Evolutionary conservation across 2,113 vertebrate species (phyloP).

Genomic region (Gadus macrocephalus): DNA sequence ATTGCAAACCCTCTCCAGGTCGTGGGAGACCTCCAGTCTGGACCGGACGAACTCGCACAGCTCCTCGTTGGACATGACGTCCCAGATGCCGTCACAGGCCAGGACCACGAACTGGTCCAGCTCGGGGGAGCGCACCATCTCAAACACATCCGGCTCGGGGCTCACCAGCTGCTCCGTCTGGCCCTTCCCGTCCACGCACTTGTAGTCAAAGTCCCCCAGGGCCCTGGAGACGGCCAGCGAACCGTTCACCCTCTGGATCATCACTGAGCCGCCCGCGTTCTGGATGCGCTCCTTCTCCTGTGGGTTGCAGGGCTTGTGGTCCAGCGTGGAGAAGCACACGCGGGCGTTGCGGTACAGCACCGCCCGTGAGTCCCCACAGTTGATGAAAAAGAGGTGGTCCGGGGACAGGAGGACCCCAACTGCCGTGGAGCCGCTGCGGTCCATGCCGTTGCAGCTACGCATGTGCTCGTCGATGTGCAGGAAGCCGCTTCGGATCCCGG

Average conservation of each 20-base stretch:
- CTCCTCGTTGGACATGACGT: conserved; percentile 99
- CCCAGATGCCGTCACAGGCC: conserved; percentile 98
- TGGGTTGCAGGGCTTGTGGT: conserved; percentile 99
- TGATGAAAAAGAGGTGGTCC: conserved; percentile 93
- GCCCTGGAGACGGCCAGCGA: conserved; percentile 96
- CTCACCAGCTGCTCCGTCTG: conserved; percentile 98
- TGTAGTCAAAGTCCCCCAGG: conserved; percentile 98
- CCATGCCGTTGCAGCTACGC: conserved; percentile 97
- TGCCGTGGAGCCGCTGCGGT: conserved; percentile 96
- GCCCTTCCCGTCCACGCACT: conserved; percentile 96
- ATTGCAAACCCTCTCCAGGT: conserved; percentile 98
- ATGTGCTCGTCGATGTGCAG: conserved; percentile 97
- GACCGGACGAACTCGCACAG: conserved; percentile 95
- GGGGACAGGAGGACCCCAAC: conserved; percentile 93
- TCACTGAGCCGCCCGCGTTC: conserved; percentile 97
- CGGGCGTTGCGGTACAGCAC: conserved; percentile 89
- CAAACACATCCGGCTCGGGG: conserved; percentile 95
- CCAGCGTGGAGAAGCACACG: conserved; percentile 95
- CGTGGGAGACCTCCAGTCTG: conserved; percentile 90
- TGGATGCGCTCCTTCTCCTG: conserved; percentile 97
- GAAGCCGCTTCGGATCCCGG: conserved; percentile 93
- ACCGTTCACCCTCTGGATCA: conserved; percentile 98
- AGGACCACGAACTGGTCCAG: conserved; percentile 96
- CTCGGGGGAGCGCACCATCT: conserved; percentile 86
- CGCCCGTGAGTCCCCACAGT: conserved; percentile 95